These are phyloP conservation scores for Sebastes fasciatus DNA, from an alignment of 2,113 vertebrate species.

Conservation along the genomic window DNA sequence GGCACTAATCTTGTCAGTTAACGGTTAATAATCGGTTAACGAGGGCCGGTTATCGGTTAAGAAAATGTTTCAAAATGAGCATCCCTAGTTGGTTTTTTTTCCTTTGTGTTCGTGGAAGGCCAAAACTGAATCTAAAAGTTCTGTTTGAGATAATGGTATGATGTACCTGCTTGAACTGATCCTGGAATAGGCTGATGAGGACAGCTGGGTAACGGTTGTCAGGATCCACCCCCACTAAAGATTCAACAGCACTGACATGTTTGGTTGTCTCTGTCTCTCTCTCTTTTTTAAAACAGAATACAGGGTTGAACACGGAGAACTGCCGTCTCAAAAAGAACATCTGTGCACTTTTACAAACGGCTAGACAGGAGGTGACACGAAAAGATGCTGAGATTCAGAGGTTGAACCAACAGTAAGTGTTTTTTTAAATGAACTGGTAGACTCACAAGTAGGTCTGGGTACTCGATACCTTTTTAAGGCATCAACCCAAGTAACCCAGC, in stretches of 20 bases:
- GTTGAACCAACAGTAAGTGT: conserved; percentile 87
- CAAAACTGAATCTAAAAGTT: neutral
- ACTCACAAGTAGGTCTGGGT: neutral
- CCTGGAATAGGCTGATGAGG: neutral
- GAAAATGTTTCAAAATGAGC: too few relatives aligned
- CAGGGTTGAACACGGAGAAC: conserved; percentile 90
- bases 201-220: neutral
- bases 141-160: neutral
- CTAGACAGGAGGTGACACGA: conserved; percentile 92
- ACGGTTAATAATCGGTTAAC: too few relatives aligned
- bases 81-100: too few relatives aligned
- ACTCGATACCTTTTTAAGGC: too few relatives aligned
- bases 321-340: conserved; percentile 94
- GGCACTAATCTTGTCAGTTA: too few relatives aligned
- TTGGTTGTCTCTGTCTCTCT: conserved; percentile 3
- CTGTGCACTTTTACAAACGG: conserved; percentile 94
- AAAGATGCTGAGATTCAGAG: conserved; percentile 95
- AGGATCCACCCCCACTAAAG: neutral
- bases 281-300: conserved; percentile 83
- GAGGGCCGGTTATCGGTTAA: too few relatives aligned
- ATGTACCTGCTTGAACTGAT: neutral
- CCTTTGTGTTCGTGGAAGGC: neutral
- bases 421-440: neutral
- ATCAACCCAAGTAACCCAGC: too few relatives aligned
- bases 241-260: neutral